Evolutionary conservation across 2,888 invertebrate genomes (phyloP), one percentile per base, ranked within the genome.

Genomic region (Ochlodes sylvanus): DNA sequence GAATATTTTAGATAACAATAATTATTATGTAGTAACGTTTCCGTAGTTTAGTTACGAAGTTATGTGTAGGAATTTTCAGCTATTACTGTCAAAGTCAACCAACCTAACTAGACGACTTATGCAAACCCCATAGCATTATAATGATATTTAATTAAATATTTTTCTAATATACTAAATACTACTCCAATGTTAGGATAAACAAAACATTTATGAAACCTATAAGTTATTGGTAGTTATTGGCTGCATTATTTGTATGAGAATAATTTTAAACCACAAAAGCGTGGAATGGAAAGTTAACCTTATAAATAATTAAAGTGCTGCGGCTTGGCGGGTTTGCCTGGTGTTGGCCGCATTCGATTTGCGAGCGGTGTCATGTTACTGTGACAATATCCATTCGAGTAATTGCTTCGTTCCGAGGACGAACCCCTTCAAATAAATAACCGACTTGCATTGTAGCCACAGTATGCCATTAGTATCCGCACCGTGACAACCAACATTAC

Each of bases 341-440:
- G 21, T 27, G 52, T 52, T 27, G 52, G 52, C 52, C 52, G 52
- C 52, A 58, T 65, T 65, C 50, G 47, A 58, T 50, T 50, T 58
- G 57, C 47, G 41, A 58, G 65, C 47, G 19, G 58, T 52, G 50
- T 57, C 64, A 65, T 58, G 58, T 65, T 52, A 52, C 65, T 15
- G n/a, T 27, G 52, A 65, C 56, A 65, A 65, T 52, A 58, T 65
- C 65, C 65, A 65, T 58, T 58, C 57, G 17, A 50, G 52, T 58
- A 52, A 65, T 65, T 65, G 57, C 50, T 58, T 47, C 56, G 65
- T 50, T 65, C 58, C 38, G 65, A 58, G 50, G 38, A 56, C 21
- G 41, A 56, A 50, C 47, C 58, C 44, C 19, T 10, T 5, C 17
- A 38, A 64, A 64, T 56, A 44, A 55, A 63, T 64, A 56, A 56